Evolutionary conservation across 2,888 invertebrate genomes (phyloP).

Genomic region (Bibio marci): DNA sequence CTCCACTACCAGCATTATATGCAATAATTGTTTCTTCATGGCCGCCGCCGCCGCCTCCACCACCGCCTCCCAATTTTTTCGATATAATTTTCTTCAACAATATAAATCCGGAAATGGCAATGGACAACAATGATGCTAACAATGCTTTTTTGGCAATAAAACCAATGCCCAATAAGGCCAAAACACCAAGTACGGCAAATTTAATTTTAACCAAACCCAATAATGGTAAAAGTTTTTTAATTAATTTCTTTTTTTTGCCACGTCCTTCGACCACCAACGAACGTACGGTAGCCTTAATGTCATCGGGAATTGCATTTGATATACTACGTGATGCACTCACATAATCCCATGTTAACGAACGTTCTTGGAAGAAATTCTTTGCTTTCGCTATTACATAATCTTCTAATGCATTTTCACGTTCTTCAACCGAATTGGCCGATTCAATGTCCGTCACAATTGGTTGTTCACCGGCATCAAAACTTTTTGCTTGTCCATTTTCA

Average conservation of each 20-base stretch:
- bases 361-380: slow-evolving; percentile 37
- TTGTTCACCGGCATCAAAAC: slow-evolving; percentile 30
- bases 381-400: slow-evolving; percentile 36
- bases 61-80: slow-evolving; percentile 17
- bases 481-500: slow-evolving; percentile 23
- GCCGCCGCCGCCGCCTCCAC: slow-evolving; percentile 20
- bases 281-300: slow-evolving; percentile 35
- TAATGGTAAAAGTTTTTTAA: slow-evolving; percentile 37
- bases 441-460: slow-evolving; percentile 32
- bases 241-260: slow-evolving; percentile 36
- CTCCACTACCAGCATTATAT: slow-evolving; percentile 16
- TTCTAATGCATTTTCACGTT: slow-evolving; percentile 37
- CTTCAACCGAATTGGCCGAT: slow-evolving; percentile 31
- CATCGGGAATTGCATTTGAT: slow-evolving; percentile 35
- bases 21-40: slow-evolving; percentile 17
- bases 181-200: slow-evolving; percentile 33
- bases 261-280: slow-evolving; percentile 40
- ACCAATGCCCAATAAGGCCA: slow-evolving; percentile 38
- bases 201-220: slow-evolving; percentile 41
- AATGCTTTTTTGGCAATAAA: slow-evolving; percentile 47
- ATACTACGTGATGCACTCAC: slow-evolving; percentile 30
- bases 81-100: slow-evolving; percentile 23
- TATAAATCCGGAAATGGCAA: slow-evolving; percentile 38
- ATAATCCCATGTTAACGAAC: slow-evolving; percentile 34
- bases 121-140: slow-evolving; percentile 37